These are phyloP conservation scores for Hyposmocoma kahamanoa DNA, from an alignment of 1,140 invertebrate species.

Conservation along the genomic window DNA sequence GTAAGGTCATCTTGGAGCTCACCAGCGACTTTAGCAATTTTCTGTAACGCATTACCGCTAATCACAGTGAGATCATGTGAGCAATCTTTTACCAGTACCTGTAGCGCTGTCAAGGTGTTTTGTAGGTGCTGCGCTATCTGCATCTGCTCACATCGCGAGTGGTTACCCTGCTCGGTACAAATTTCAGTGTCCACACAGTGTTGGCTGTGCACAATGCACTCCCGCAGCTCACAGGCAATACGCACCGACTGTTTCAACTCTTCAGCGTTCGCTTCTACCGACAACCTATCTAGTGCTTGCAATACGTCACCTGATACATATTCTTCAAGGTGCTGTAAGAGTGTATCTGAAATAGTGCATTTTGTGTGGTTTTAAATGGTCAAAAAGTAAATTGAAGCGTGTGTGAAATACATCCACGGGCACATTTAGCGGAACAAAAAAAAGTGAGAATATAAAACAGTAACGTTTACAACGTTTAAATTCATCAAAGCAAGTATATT, in stretches of 20 bases:
- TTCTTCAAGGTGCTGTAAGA: not conserved
- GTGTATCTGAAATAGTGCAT: not conserved
- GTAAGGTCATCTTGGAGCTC: not conserved
- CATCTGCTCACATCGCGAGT: not conserved
- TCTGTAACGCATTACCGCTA: not conserved
- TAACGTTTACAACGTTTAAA: no score
- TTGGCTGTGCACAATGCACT: not conserved
- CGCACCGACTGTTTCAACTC: conserved; percentile 8
- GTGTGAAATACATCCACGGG: no score
- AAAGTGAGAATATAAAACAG: no score
- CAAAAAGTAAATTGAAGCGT: no score
- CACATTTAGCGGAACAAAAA: no score
- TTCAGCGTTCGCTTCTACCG: not conserved
- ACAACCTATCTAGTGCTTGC: not conserved
- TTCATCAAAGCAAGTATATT: no score
- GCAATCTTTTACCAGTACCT: not conserved
- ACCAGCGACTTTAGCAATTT: not conserved
- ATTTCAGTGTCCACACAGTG: not conserved
- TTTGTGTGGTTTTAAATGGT: no score
- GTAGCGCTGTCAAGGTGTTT: not conserved
- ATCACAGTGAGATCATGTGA: not conserved
- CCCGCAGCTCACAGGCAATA: not conserved
- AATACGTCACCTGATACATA: not conserved
- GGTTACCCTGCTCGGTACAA: not conserved
- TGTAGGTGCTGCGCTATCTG: not conserved